phyloP scores from a whole-genome alignment of 2,113 vertebrate species.

The Mellivora capensis region DNA sequence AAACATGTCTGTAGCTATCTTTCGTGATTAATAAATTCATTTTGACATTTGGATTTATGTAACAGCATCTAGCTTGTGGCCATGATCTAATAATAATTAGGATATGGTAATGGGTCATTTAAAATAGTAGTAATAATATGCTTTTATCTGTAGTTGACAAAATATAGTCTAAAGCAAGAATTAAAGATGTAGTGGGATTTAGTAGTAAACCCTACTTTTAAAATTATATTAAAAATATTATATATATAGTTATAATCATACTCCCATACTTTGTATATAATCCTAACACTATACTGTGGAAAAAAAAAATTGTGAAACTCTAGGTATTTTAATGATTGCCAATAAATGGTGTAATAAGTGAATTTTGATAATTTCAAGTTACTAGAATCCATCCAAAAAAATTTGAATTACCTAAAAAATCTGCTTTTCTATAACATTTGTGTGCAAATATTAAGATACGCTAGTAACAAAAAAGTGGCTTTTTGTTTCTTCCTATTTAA shows the following conservation, averaged over 20 bases:
- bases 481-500: neutral
- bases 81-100: slow-evolving; percentile 75
- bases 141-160: slow-evolving; percentile 61
- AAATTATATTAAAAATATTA: slow-evolving; percentile 44
- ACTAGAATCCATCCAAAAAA: slow-evolving; percentile 1
- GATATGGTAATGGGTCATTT: slow-evolving; percentile 74
- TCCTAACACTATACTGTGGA: neutral
- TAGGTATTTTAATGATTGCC: neutral
- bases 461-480: neutral
- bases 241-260: neutral
- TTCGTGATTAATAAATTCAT: slow-evolving; percentile 75
- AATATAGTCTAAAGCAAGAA: slow-evolving; percentile 67
- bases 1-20: slow-evolving; percentile 67
- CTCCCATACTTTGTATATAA: neutral
- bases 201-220: slow-evolving; percentile 15
- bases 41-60: slow-evolving; percentile 78
- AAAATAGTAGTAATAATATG: slow-evolving; percentile 74
- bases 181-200: slow-evolving; percentile 48
- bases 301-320: neutral
- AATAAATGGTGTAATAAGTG: neutral
- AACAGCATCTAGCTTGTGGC: slow-evolving; percentile 73
- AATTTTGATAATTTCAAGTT: slow-evolving; percentile 21
- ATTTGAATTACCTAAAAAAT: neutral
- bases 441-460: slow-evolving; percentile 14
- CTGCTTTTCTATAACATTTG: neutral